Conservation (phyloP, 1,140 invertebrate genomes). For the Meloidogyne chitwoodi region DNA sequence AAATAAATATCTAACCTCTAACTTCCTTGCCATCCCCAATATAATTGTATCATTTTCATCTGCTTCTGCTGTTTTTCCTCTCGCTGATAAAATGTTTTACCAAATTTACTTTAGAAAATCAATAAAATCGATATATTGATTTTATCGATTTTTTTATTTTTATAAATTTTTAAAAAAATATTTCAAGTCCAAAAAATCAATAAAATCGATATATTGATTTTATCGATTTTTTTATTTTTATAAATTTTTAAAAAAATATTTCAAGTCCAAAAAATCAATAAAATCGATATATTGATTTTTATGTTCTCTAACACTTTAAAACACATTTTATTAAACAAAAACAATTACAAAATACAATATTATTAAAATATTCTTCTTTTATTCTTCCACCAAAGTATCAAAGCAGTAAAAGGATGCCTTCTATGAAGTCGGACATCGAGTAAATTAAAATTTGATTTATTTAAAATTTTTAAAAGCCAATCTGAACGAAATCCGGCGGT, state of each 20-base stretch:
- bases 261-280: background rate
- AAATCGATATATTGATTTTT: background rate
- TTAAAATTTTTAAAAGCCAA: constrained; percentile 26
- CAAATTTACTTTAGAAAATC: background rate
- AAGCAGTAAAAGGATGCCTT: constrained; percentile 26
- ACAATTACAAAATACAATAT: background rate
- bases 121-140: background rate
- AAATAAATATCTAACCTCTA: background rate
- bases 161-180: too few relatives aligned
- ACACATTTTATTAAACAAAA: background rate
- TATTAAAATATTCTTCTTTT: constrained; percentile 24
- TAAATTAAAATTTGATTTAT: constrained; percentile 37
- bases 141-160: too few relatives aligned
- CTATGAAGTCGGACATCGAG: constrained; percentile 29
- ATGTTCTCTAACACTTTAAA: too few relatives aligned
- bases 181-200: background rate
- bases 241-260: too few relatives aligned
- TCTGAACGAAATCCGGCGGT: constrained; percentile 31
- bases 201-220: background rate
- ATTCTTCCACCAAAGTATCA: constrained; percentile 39
- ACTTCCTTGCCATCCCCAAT: background rate
- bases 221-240: too few relatives aligned
- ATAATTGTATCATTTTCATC: background rate
- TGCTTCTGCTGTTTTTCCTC: background rate
- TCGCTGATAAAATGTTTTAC: background rate